phyloP scores from a whole-genome alignment of 1,140 invertebrate species.

The Psix sp. region DNA sequence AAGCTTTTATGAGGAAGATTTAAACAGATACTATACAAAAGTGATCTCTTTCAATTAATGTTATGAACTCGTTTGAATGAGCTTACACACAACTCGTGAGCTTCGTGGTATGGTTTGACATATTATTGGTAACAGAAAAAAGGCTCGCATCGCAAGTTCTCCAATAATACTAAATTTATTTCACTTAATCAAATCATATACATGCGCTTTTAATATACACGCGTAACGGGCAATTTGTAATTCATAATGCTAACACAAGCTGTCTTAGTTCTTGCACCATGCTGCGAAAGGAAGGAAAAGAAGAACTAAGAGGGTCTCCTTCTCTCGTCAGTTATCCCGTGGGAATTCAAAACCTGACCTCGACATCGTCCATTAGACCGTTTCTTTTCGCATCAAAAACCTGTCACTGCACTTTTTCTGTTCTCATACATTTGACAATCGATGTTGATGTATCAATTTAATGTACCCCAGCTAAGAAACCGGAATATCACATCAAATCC shows the following conservation, averaged over 20 bases:
- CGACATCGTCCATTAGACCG: conserved; percentile 58
- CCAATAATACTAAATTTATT: conserved; percentile 47
- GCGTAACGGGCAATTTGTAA: conserved; percentile 71
- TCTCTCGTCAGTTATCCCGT: conserved; percentile 61
- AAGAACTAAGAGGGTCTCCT: conserved; percentile 31
- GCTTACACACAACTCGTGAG: no score
- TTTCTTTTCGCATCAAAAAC: conserved; percentile 38
- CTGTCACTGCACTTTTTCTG: conserved; percentile 11
- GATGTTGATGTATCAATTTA: conserved; percentile 21
- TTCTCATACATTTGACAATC: not conserved
- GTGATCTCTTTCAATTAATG: no score
- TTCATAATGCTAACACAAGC: conserved; percentile 69
- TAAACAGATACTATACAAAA: no score
- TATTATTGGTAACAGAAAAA: no score
- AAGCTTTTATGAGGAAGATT: no score
- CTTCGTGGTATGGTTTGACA: no score
- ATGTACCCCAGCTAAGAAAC: not conserved
- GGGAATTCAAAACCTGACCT: conserved; percentile 69
- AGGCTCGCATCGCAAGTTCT: conserved; percentile 52
- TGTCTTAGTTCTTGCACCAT: conserved; percentile 63
- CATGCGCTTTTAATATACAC: conserved; percentile 57
- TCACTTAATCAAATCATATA: conserved; percentile 60
- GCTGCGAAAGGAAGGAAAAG: conserved; percentile 54
- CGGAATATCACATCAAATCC: not conserved
- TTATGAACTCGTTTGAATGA: no score